Base-by-base conservation (phyloP, 2,888 invertebrate genomes). In the Pachydiplax longipennis region DNA sequence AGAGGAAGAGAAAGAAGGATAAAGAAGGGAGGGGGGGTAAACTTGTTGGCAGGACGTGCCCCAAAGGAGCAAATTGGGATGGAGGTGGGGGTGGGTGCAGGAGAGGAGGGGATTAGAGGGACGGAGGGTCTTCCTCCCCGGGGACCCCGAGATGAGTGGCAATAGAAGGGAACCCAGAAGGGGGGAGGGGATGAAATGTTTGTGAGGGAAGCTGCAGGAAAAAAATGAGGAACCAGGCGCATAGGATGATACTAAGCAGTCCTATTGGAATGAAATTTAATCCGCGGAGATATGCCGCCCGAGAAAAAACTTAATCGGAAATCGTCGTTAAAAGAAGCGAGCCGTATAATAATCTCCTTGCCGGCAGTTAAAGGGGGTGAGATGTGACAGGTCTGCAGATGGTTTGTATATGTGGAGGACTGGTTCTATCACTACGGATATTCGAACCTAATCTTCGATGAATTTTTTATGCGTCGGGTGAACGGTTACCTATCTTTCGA, bases 21-120 rank as follows among this genome's bases (percentile, higher is more conserved):
- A 18, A 22, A 31, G 73, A 73, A 25, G 82, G 53, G 44, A 25
- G 58, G 22, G 83, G 83, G 35, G 53, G 83, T 83, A 83, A 83
- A 83, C 83, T 83, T 83, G 83, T 83, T 83, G 83, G 83, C 83
- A 83, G 83, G 83, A 83, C 83, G 83, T 83, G 83, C 83, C 83
- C 83, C 83, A 83, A 83, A 83, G 83, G 83, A 83, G 58, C 83
- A 58, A 58, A 58, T 83, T 83, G 82, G 82, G 82, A 48, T 18
- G 53, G 82, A 8, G 44, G 37, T 13, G 82, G n/a, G 12, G 22
- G 37, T 10, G 82, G 15, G 81, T 18, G 53, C 48, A 53, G 12
- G 82, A 31, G 82, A 48, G 35, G 53, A 83, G 53, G 53, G 44
- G 82, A 82, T 82, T 82, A 82, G 40, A 40, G 82, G 40, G n/a